These are phyloP conservation scores for Drosophila pseudoobscura DNA, from an alignment of 1,140 invertebrate species.

Conservation along the genomic window DNA sequence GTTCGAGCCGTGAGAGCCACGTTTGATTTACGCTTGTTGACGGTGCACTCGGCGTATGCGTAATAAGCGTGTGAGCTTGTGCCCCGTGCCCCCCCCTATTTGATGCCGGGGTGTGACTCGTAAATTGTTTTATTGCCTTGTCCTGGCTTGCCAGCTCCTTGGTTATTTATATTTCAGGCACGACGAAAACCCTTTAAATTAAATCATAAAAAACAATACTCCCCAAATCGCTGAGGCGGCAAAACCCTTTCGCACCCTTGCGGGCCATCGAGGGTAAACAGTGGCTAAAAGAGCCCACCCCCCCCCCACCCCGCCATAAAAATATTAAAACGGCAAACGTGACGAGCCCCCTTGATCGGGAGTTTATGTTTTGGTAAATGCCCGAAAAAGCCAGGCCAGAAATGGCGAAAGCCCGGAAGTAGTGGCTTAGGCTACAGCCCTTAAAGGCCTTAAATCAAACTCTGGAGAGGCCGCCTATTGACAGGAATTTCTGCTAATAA, in stretches of 20 bases:
- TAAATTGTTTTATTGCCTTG: constrained; percentile 56
- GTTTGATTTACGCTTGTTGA: constrained; percentile 68
- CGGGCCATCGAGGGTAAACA: too few relatives aligned
- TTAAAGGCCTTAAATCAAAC: constrained; percentile 57
- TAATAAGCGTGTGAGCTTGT: constrained; percentile 60
- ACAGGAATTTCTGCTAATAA: constrained; percentile 55
- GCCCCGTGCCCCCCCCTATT: constrained; percentile 19
- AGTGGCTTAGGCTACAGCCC: constrained; percentile 19
- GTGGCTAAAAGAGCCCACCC: background rate
- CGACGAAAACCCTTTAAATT: constrained; percentile 48
- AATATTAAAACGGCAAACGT: constrained; percentile 54
- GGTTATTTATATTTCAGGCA: constrained; percentile 57
- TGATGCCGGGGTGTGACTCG: constrained; percentile 12
- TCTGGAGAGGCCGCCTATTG: constrained; percentile 36
- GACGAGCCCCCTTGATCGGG: constrained; percentile 2
- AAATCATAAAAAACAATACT: constrained; percentile 56
- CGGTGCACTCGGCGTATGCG: constrained; percentile 67
- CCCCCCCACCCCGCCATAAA: constrained; percentile 27
- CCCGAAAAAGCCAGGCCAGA: constrained; percentile 26
- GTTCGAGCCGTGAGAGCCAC: constrained; percentile 41
- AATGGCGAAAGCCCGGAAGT: background rate
- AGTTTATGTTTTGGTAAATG: constrained; percentile 39
- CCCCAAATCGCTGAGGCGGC: constrained; percentile 13
- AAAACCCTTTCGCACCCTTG: constrained; percentile 33
- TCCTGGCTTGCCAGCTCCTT: constrained; percentile 9